Conservation (phyloP, 2,113 vertebrate species). For the Gallinago undulata region DNA sequence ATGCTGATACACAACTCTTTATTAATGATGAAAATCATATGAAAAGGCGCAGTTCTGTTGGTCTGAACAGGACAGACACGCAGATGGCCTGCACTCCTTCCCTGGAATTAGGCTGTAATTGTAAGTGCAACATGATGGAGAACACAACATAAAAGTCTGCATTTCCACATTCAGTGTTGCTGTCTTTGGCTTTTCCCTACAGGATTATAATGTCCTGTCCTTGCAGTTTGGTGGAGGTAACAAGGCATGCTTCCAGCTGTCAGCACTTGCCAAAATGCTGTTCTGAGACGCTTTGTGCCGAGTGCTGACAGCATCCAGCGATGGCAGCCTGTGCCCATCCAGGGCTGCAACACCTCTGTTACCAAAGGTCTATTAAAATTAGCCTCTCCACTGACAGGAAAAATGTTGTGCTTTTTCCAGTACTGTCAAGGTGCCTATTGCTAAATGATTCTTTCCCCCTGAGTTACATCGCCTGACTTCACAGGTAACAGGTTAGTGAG, state of each 20-base stretch:
- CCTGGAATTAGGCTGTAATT: not conserved
- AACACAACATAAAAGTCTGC: not conserved
- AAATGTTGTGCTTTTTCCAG: not conserved
- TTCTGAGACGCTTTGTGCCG: accelerated
- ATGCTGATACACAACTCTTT: not conserved
- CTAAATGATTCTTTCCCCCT: not conserved
- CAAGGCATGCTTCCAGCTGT: not conserved
- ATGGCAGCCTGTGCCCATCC: not conserved
- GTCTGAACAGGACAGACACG: not conserved
- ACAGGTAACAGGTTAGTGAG: not conserved
- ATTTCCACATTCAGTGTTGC: not conserved
- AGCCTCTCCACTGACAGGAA: not conserved
- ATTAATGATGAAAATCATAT: not conserved
- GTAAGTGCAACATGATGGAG: not conserved
- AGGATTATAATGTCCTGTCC: not conserved
- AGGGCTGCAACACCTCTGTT: not conserved
- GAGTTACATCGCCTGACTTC: not conserved
- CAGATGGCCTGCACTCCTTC: not conserved
- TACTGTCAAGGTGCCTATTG: not conserved
- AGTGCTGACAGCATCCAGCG: accelerated
- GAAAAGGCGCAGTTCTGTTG: not conserved
- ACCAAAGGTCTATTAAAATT: not conserved
- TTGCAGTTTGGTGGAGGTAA: not conserved
- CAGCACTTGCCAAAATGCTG: accelerated
- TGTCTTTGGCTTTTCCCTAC: not conserved